Evolutionary conservation across 2,113 vertebrate genomes (phyloP).

Genomic region (Anoplopoma fimbria): DNA sequence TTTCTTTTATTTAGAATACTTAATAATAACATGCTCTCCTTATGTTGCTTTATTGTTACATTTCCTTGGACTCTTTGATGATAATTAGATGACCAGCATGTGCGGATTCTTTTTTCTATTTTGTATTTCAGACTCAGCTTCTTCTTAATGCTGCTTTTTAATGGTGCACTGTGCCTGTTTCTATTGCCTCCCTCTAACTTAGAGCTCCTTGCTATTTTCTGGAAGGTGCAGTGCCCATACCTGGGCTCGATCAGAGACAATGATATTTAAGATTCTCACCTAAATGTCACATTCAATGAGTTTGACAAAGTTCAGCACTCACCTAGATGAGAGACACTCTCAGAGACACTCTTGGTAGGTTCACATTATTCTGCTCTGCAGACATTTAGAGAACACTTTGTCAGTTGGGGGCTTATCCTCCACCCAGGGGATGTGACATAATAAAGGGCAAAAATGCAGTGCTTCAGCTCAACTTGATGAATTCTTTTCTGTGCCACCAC

Average conservation of each 20-base stretch:
- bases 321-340: slow-evolving; percentile 58
- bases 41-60: neutral
- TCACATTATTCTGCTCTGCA: slow-evolving; percentile 71
- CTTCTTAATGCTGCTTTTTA: neutral
- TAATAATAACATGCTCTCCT: neutral
- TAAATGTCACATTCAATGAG: slow-evolving; percentile 79
- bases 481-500: slow-evolving; percentile 67
- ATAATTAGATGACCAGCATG: neutral
- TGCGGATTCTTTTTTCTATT: neutral
- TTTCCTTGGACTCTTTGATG: neutral
- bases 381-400: slow-evolving; percentile 77
- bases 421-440: slow-evolving; percentile 68
- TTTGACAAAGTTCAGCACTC: slow-evolving; percentile 79
- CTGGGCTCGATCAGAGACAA: slow-evolving; percentile 41
- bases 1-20: slow-evolving; percentile 3
- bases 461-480: slow-evolving; percentile 63
- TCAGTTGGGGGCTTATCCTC: slow-evolving; percentile 73
- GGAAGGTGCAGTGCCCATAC: slow-evolving; percentile 27
- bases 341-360: slow-evolving; percentile 54
- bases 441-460: slow-evolving; percentile 68
- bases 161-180: neutral
- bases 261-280: slow-evolving; percentile 75
- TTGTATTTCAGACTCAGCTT: neutral
- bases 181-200: neutral
- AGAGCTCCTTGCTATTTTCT: slow-evolving; percentile 20